Percentiles rank a stretch among this genome's conserved stretches.
These are phyloP conservation scores for Cephus rjabovi DNA, from an alignment of 2,888 invertebrate genomes.

Conservation along the genomic window DNA sequence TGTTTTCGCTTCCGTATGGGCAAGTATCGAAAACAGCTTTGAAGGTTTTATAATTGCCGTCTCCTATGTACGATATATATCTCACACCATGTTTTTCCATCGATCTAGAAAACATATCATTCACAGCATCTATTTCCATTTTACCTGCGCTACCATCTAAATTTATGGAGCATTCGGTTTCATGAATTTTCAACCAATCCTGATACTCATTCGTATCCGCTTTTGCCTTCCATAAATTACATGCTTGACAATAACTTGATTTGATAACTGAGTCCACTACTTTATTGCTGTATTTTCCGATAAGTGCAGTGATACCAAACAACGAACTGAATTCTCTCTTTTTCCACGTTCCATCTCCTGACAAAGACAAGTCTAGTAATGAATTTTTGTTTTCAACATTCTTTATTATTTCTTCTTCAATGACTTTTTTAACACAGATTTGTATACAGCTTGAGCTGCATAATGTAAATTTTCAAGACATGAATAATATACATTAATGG, in stretches of 20 bases:
- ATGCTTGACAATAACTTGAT: slow-evolving; percentile 28
- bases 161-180: slow-evolving; percentile 17
- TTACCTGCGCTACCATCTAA: slow-evolving; percentile 17
- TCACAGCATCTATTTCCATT: slow-evolving; percentile 16
- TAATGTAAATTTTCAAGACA: slow-evolving; percentile 23
- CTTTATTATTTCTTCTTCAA: slow-evolving; percentile 19
- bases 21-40: slow-evolving; percentile 20
- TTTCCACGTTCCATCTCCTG: slow-evolving; percentile 22
- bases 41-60: slow-evolving; percentile 21
- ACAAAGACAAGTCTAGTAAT: slow-evolving; percentile 15
- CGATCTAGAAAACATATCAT: slow-evolving; percentile 16
- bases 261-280: slow-evolving; percentile 23
- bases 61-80: slow-evolving; percentile 18
- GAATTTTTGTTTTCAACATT: slow-evolving; percentile 12
- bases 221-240: slow-evolving; percentile 25
- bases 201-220: slow-evolving; percentile 15
- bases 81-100: slow-evolving; percentile 8
- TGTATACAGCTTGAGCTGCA: slow-evolving; percentile 15
- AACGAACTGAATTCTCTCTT: slow-evolving; percentile 20
- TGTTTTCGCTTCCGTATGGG: slow-evolving; percentile 17
- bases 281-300: slow-evolving; percentile 17
- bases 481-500: slow-evolving; percentile 29
- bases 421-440: slow-evolving; percentile 6
- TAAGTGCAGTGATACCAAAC: slow-evolving; percentile 16
- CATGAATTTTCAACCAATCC: slow-evolving; percentile 22